Percentiles rank a stretch among this genome's conserved stretches.
Evolutionary conservation across 2,113 vertebrate genomes (phyloP).

Genomic region (Apteryx owenii): DNA sequence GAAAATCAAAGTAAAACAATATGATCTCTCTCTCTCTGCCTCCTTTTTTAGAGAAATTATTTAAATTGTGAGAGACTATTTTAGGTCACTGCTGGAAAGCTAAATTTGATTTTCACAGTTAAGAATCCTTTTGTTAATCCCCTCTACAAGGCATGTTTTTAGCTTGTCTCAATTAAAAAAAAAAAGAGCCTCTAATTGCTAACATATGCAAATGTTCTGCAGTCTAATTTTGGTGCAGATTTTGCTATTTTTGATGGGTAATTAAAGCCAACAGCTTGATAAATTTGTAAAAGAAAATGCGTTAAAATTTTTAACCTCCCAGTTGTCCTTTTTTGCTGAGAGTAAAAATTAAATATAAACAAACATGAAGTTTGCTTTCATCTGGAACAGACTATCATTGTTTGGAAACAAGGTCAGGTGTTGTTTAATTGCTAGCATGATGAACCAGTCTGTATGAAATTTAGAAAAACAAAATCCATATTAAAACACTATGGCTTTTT

Average conservation of each 20-base stretch:
- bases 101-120: constrained; percentile 27
- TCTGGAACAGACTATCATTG: not conserved
- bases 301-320: not conserved
- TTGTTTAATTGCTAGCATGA: not conserved
- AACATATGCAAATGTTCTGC: constrained; percentile 11
- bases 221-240: not conserved
- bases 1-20: constrained; percentile 26
- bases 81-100: constrained; percentile 9
- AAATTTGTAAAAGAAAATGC: not conserved
- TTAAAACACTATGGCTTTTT: not conserved
- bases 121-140: not conserved
- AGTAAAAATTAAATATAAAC: not conserved
- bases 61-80: constrained; percentile 19
- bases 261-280: not conserved
- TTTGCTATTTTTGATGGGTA: not conserved
- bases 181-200: not conserved
- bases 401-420: not conserved
- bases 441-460: not conserved
- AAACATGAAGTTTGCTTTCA: not conserved
- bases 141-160: not conserved
- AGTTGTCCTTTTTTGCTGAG: not conserved
- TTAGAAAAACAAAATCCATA: not conserved
- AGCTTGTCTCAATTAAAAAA: not conserved
- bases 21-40: not conserved
- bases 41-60: not conserved